Percentiles rank a stretch among this genome's conserved stretches.
Conservation (phyloP, 2,888 invertebrate species). For the Hoplodrina blanda region DNA sequence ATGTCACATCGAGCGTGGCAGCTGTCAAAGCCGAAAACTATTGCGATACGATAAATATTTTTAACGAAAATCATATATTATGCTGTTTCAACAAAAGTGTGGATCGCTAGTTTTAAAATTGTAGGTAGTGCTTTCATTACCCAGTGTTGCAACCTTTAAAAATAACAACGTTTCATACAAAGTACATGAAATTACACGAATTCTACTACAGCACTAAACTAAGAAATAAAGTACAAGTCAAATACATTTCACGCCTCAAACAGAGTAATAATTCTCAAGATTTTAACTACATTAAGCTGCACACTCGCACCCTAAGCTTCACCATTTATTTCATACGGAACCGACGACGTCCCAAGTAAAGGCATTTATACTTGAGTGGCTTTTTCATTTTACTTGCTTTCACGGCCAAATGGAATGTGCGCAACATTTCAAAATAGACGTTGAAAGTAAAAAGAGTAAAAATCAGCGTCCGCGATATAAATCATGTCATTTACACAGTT, state of each 20-base stretch:
- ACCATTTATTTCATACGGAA: constrained; percentile 56
- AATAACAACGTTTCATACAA: background rate
- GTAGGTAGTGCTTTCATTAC: background rate
- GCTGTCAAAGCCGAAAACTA: constrained; percentile 39
- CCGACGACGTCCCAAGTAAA: constrained; percentile 48
- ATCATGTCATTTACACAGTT: constrained; percentile 82
- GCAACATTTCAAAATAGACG: constrained; percentile 79
- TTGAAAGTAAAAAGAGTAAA: constrained; percentile 72
- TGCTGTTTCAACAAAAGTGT: constrained; percentile 2
- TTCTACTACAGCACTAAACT: background rate
- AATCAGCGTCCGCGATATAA: constrained; percentile 76
- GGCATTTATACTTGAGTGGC: constrained; percentile 71
- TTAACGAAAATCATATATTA: constrained; percentile 15
- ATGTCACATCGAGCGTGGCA: constrained; percentile 21
- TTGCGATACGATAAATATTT: constrained; percentile 16
- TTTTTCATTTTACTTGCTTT: constrained; percentile 76
- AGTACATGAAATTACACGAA: background rate
- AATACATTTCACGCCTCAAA: constrained; percentile 17
- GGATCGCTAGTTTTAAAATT: background rate
- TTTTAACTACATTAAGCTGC: constrained; percentile 18
- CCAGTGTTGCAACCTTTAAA: background rate
- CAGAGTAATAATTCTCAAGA: constrained; percentile 20
- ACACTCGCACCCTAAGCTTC: constrained; percentile 5
- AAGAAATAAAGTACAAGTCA: constrained; percentile 1
- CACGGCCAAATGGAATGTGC: constrained; percentile 76